phyloP scores from a whole-genome alignment of 1,140 invertebrate species.

The Panagrolaimus sp. region DNA sequence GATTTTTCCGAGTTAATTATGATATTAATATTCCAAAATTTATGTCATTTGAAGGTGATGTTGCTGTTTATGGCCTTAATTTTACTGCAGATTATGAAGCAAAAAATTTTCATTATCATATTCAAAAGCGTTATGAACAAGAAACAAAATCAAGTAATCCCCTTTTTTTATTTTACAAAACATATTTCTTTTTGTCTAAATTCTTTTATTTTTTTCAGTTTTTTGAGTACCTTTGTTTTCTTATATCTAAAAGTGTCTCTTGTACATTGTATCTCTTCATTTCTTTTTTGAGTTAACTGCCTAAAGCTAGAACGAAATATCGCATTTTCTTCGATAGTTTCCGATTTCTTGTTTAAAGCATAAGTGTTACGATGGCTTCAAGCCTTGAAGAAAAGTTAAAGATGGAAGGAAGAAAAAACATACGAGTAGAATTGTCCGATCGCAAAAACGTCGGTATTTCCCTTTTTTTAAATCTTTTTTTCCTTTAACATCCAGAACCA shows the following conservation, averaged over 20 bases:
- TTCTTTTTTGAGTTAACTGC: not conserved
- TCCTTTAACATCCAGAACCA: no score
- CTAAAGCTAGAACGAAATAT: no score
- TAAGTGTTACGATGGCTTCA: no score
- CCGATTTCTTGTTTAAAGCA: no score
- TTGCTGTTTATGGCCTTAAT: constrained; percentile 17
- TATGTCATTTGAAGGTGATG: constrained; percentile 20
- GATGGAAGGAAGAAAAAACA: no score
- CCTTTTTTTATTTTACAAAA: not conserved
- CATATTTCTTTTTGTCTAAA: not conserved
- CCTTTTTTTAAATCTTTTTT: no score
- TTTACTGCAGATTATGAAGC: constrained; percentile 19
- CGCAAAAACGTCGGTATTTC: no score
- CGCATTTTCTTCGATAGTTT: no score
- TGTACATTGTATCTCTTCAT: not conserved
- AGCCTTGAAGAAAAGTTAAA: no score
- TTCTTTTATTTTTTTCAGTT: not conserved
- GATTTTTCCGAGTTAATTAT: not conserved
- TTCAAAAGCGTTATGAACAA: constrained; percentile 18
- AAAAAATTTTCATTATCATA: constrained; percentile 13
- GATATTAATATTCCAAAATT: not conserved
- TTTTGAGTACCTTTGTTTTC: not conserved
- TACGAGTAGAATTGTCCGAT: no score
- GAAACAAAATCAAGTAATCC: constrained; percentile 22
- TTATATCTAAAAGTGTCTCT: not conserved